Conservation (phyloP, 2,888 invertebrate genomes). For the Tortrix viridana region DNA sequence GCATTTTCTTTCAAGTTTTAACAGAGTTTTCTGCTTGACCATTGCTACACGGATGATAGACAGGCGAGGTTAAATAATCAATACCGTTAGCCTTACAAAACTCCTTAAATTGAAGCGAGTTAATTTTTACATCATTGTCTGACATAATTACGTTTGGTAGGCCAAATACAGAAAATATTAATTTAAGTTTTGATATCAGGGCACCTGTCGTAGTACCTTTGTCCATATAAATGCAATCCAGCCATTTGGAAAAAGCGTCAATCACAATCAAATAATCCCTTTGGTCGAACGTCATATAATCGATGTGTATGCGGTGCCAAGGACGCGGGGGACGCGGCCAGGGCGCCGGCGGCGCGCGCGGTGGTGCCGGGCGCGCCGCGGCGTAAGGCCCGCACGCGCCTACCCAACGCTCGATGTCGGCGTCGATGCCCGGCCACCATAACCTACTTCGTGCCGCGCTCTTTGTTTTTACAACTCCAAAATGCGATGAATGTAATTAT, state of each 20-base stretch:
- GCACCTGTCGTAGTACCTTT: not conserved
- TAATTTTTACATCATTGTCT: not conserved
- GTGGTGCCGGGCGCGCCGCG: not conserved
- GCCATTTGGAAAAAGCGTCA: too few species aligned
- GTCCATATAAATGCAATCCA: too few species aligned
- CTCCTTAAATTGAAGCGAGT: not conserved
- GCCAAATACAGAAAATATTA: slow-evolving; percentile 1
- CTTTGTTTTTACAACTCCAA: slow-evolving; percentile 16
- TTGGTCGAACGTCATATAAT: too few species aligned
- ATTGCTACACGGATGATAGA: slow-evolving; percentile 4
- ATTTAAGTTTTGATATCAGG: slow-evolving; percentile 3
- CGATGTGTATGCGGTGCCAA: not conserved
- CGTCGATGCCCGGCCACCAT: slow-evolving; percentile 15
- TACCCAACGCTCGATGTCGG: not conserved
- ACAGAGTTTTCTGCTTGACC: slow-evolving; percentile 1
- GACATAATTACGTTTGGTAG: slow-evolving; percentile 2
- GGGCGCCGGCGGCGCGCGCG: slow-evolving; percentile 4
- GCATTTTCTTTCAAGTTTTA: not conserved
- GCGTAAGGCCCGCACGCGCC: not conserved
- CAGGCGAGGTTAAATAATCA: not conserved
- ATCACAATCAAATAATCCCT: too few species aligned
- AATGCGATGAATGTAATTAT: not conserved
- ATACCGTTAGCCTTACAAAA: not conserved
- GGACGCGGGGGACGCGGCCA: slow-evolving; percentile 8
- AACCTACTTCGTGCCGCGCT: slow-evolving; percentile 5